phyloP scores from a whole-genome alignment of 2,888 invertebrate genomes.

The Drosophila mayaguana region DNA sequence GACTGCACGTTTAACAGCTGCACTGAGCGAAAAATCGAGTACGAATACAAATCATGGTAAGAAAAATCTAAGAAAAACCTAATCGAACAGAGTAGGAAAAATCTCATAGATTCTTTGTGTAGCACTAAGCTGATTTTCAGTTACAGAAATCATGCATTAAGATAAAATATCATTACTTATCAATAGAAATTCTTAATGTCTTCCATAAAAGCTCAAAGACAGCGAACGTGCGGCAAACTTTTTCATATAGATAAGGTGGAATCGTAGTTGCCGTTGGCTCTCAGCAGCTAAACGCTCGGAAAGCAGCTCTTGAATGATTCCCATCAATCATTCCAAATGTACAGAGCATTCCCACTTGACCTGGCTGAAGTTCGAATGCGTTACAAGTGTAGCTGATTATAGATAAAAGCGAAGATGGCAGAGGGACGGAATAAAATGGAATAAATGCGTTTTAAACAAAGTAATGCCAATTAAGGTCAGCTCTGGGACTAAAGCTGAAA shows the following conservation, averaged over 20 bases:
- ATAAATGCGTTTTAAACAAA: neutral
- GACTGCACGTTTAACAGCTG: conserved; percentile 15
- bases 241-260: conserved; percentile 15
- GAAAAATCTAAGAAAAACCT: neutral
- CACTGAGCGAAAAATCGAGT: neutral
- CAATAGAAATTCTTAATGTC: neutral
- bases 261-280: neutral
- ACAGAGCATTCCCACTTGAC: conserved; percentile 2
- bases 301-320: conserved; percentile 6
- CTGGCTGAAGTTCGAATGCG: conserved; percentile 1
- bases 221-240: neutral
- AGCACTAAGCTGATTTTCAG: neutral
- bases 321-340: conserved; percentile 46
- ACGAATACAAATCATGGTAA: too few species aligned
- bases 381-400: neutral
- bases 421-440: neutral
- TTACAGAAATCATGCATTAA: neutral
- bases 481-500: neutral
- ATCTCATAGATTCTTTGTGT: neutral
- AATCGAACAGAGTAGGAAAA: neutral
- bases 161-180: neutral
- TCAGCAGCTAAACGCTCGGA: neutral
- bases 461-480: neutral
- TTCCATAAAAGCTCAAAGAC: neutral
- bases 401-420: neutral